Evolutionary conservation across 2,888 invertebrate species (phyloP).

Genomic region (Torymus auratus): DNA sequence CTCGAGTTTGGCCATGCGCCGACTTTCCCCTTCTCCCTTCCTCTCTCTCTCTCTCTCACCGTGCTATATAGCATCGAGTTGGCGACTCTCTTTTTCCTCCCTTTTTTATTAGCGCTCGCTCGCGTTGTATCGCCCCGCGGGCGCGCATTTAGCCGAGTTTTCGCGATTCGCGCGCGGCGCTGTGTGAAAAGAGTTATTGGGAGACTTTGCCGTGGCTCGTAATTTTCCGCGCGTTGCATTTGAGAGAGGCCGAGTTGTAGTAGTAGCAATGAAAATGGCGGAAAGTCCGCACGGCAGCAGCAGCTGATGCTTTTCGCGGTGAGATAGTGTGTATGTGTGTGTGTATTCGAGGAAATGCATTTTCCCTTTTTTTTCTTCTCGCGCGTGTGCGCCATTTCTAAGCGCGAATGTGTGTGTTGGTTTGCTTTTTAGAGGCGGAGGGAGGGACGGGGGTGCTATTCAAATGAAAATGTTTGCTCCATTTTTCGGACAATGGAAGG

Average conservation of each 20-base stretch:
- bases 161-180: no score
- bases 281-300: no score
- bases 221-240: no score
- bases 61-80: neutral
- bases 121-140: neutral
- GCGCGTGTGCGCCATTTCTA: neutral
- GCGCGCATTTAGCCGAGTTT: no score
- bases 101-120: neutral
- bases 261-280: no score
- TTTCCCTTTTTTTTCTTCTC: neutral
- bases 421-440: constrained; percentile 13
- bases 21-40: constrained; percentile 4
- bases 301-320: no score
- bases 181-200: no score
- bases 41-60: neutral
- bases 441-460: neutral
- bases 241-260: no score
- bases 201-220: no score
- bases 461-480: constrained; percentile 20
- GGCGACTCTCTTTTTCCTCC: neutral
- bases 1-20: constrained; percentile 47
- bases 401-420: neutral
- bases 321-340: no score
- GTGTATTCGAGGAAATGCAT: neutral
- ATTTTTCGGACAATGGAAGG: constrained; percentile 9